Conservation (phyloP, 2,113 vertebrate species). For the Ailurus styani region DNA sequence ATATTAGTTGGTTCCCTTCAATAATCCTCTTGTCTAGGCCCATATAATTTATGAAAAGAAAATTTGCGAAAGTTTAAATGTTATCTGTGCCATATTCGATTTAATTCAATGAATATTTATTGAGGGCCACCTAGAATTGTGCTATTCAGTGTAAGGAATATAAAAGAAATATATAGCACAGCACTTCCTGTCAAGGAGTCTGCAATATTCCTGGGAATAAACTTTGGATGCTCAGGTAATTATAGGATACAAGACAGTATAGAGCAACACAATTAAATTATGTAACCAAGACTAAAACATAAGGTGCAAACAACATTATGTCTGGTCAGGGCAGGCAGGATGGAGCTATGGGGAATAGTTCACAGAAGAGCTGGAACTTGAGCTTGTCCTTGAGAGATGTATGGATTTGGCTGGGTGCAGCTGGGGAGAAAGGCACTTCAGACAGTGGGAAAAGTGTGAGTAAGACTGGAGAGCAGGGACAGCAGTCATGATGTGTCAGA, state of each 20-base stretch:
- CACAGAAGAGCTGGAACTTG: neutral
- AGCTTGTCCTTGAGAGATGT: slow-evolving; percentile 40
- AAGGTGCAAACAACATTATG: neutral
- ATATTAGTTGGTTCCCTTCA: neutral
- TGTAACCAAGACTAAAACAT: slow-evolving; percentile 31
- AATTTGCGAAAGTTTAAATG: slow-evolving; percentile 31
- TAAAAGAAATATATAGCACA: slow-evolving; percentile 61
- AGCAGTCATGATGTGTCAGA: neutral
- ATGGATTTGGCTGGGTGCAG: neutral
- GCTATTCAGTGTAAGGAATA: neutral
- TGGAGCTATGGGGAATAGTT: slow-evolving; percentile 8
- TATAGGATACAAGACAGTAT: slow-evolving; percentile 13
- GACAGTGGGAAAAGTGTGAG: neutral
- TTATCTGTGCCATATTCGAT: slow-evolving; percentile 13
- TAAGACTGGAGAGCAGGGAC: neutral
- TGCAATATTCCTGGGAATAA: slow-evolving; percentile 56
- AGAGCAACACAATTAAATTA: neutral
- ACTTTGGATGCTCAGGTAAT: slow-evolving; percentile 46
- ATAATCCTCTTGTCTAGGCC: slow-evolving; percentile 6
- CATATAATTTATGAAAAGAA: slow-evolving; percentile 56
- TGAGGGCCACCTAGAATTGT: slow-evolving; percentile 13
- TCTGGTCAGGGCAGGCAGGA: neutral
- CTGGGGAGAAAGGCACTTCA: neutral
- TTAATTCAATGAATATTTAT: slow-evolving; percentile 73
- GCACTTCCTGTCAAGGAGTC: slow-evolving; percentile 37